These are phyloP conservation scores for Drosophila niveifrons DNA, from an alignment of 2,888 invertebrate genomes.

Conservation along the genomic window DNA sequence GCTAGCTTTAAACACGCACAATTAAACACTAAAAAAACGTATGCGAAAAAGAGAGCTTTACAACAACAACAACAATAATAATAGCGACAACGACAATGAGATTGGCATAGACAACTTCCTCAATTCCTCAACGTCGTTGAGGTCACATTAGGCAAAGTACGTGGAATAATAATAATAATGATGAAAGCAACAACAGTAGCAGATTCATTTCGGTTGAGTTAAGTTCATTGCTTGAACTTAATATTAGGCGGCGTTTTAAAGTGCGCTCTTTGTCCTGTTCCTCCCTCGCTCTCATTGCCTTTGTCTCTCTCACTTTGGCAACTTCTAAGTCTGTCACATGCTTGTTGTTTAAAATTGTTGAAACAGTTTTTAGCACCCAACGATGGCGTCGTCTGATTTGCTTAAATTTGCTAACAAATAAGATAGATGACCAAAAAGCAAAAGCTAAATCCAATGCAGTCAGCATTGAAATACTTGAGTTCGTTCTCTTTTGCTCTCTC, in stretches of 20 bases:
- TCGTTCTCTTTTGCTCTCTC: slow-evolving; percentile 26
- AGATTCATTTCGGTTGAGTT: slow-evolving; percentile 10
- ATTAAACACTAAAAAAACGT: slow-evolving; percentile 45
- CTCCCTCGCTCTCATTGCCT: slow-evolving; percentile 11
- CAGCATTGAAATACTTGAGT: slow-evolving; percentile 65
- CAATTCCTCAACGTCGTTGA: slow-evolving; percentile 64
- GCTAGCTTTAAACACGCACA: slow-evolving; percentile 49
- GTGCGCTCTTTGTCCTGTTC: neutral
- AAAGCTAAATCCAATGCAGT: slow-evolving; percentile 13
- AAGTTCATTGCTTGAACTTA: slow-evolving; percentile 23
- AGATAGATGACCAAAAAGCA: slow-evolving; percentile 35
- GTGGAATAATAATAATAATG: slow-evolving; percentile 19
- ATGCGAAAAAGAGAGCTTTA: slow-evolving; percentile 59
- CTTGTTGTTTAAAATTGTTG: slow-evolving; percentile 42
- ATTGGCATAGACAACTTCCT: slow-evolving; percentile 58
- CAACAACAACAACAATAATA: slow-evolving; percentile 45
- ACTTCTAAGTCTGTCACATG: slow-evolving; percentile 37
- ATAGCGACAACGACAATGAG: slow-evolving; percentile 15
- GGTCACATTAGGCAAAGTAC: slow-evolving; percentile 68
- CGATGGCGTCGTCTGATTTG: slow-evolving; percentile 38
- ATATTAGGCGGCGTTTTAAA: slow-evolving; percentile 44
- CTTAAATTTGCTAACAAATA: slow-evolving; percentile 26
- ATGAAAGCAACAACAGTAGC: neutral
- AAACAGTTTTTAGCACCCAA: slow-evolving; percentile 22
- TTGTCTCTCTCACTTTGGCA: slow-evolving; percentile 7